A percentile compares a stretch with the other conserved stretches of the same genome.
These are phyloP conservation scores for Nomada ferruginata DNA, from an alignment of 2,888 invertebrate species.

Conservation along the genomic window DNA sequence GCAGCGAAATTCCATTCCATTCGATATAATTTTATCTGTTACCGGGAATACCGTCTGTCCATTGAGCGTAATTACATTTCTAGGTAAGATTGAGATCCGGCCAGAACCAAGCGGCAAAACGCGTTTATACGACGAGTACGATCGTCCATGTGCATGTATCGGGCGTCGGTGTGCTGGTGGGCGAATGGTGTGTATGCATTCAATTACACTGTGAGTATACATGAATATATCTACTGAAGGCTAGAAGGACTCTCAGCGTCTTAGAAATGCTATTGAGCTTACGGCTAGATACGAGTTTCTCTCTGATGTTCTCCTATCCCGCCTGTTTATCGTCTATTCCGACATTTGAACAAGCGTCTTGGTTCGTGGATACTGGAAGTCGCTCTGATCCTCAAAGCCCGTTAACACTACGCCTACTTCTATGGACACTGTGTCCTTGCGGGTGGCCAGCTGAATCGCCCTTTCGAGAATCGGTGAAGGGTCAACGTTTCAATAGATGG, in stretches of 20 bases:
- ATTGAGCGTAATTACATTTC: slow-evolving; percentile 66
- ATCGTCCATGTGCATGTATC: slow-evolving; percentile 33
- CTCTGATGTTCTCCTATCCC: slow-evolving; percentile 69
- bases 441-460: slow-evolving; percentile 52
- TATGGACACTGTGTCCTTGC: slow-evolving; percentile 51
- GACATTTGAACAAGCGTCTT: slow-evolving; percentile 70
- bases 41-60: slow-evolving; percentile 49
- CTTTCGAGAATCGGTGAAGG: slow-evolving; percentile 61
- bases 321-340: slow-evolving; percentile 80
- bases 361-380: slow-evolving; percentile 50
- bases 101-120: slow-evolving; percentile 41
- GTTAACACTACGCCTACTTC: slow-evolving; percentile 65
- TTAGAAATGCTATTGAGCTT: slow-evolving; percentile 74
- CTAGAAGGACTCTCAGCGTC: slow-evolving; percentile 63
- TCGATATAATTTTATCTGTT: slow-evolving; percentile 55
- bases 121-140: slow-evolving; percentile 54
- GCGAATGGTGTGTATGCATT: slow-evolving; percentile 75
- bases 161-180: slow-evolving; percentile 32
- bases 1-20: slow-evolving; percentile 30
- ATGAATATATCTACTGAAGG: slow-evolving; percentile 68
- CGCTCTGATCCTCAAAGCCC: slow-evolving; percentile 75
- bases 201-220: slow-evolving; percentile 77
- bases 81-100: slow-evolving; percentile 60
- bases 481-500: slow-evolving; percentile 58
- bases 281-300: slow-evolving; percentile 63